Evolutionary conservation across 2,888 invertebrate species (phyloP), one percentile per base, ranked within the genome.

Genomic region (Trichogramma evanescens): DNA sequence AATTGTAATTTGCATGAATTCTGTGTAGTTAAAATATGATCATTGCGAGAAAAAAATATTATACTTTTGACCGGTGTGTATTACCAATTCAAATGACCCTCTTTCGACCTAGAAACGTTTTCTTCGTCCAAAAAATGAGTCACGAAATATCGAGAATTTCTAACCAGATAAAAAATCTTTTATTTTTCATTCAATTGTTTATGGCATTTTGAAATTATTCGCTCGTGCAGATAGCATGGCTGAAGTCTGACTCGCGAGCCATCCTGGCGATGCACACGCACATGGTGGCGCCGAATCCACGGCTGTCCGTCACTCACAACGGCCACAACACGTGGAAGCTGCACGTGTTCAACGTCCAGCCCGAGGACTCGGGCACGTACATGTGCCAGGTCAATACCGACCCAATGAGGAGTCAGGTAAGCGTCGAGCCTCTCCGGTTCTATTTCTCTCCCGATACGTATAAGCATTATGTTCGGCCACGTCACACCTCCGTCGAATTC

Each of bases 341-440:
- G 72, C 89, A 91, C 81, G 90, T 95, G 77, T 87, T 88, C 73
- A 91, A 92, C 77, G 93, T 94, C 65, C 92, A 93, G 79, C 88
- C 91, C 73, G 90, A 90, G 77, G 95, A 95, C 80, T 91, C 91
- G 42, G 95, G 95, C 71, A 91, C 90, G 56, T 95, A 95, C 81
- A 94, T 94, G 93, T 94, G 93, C 80, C 94, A 94, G 80, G 89
- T 93, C 72, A 93, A 93, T 80, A 93, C 93, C 61, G 91, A 91
- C 76, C 93, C 93, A 61, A 92, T 93, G 91, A 86, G 88, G 71
- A 90, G 89, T 78, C 89, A 90, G 87, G 92, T 92, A 80, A 80
- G 82, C 76, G 63, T n/a, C 26, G 1, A 26, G 26, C 26, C 26
- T 26, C 26, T 26, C 3, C 26, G 2, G 26, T 26, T 26, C 26